phyloP scores from a whole-genome alignment of 2,888 invertebrate species.

The Diachrysia chrysitis region DNA sequence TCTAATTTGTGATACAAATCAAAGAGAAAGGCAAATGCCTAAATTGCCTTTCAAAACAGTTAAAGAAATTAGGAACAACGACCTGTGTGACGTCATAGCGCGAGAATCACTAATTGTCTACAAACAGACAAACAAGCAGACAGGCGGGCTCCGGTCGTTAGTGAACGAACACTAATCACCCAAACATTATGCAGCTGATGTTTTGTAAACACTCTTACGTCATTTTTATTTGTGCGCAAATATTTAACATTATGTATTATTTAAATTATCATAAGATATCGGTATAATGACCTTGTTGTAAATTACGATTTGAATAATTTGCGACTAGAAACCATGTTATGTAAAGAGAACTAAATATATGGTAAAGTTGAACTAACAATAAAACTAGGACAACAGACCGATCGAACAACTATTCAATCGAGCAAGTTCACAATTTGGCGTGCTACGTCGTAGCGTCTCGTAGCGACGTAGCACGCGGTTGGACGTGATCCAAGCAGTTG shows the following conservation, averaged over 20 bases:
- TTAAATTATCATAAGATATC: neutral
- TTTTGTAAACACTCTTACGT: constrained; percentile 1
- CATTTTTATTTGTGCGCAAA: neutral
- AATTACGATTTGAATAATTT: neutral
- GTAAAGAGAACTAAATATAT: neutral
- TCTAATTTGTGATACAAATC: neutral
- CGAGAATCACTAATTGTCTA: constrained; percentile 3
- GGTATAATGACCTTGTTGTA: neutral
- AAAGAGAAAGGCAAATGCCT: neutral
- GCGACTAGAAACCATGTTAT: neutral
- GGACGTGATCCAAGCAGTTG: constrained; percentile 34
- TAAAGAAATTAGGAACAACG: neutral
- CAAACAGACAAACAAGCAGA: constrained; percentile 5
- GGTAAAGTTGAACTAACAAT: neutral
- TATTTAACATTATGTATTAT: neutral
- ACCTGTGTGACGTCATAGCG: neutral
- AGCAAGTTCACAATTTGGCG: constrained; percentile 20
- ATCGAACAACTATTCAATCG: constrained; percentile 15
- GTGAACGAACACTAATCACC: neutral
- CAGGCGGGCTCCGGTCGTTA: neutral
- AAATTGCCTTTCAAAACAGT: neutral
- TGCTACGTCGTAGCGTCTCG: constrained; percentile 32
- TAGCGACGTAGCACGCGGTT: constrained; percentile 37
- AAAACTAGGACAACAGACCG: neutral
- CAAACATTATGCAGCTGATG: neutral